Evolutionary conservation across 1,140 invertebrate genomes (phyloP).

Genomic region (Drosophila busckii): DNA sequence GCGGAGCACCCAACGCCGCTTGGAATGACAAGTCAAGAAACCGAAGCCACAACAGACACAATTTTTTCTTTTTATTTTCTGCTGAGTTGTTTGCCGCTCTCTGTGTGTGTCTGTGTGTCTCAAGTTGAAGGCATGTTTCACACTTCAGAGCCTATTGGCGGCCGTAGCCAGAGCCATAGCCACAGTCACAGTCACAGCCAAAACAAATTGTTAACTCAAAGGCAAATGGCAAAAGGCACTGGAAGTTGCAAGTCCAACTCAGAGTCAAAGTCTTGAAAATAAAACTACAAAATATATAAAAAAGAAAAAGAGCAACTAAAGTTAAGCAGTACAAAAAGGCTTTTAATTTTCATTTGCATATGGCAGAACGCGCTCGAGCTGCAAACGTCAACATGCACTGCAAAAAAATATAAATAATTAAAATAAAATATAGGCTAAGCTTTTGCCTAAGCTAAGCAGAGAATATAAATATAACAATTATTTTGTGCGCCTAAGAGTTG

Average conservation of each 20-base stretch:
- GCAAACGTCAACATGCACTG: constrained; percentile 1
- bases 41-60: constrained; percentile 30
- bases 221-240: constrained; percentile 38
- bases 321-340: constrained; percentile 74
- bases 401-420: not conserved
- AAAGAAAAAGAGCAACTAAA: too few relatives aligned
- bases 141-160: constrained; percentile 74
- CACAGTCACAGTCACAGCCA: too few relatives aligned
- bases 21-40: constrained; percentile 62
- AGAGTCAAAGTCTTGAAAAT: constrained; percentile 46
- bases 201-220: constrained; percentile 77
- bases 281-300: too few relatives aligned
- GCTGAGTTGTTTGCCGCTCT: constrained; percentile 64
- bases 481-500: too few relatives aligned
- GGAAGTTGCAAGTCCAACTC: constrained; percentile 25
- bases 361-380: constrained; percentile 67
- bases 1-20: constrained; percentile 34
- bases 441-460: too few relatives aligned
- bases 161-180: constrained; percentile 60
- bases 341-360: constrained; percentile 77
- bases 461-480: too few relatives aligned
- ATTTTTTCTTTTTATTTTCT: constrained; percentile 41
- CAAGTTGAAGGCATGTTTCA: constrained; percentile 72
- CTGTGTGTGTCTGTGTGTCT: constrained; percentile 33
- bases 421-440: too few relatives aligned